These are phyloP conservation scores for Atta texana DNA, from an alignment of 1,140 invertebrate species.

Conservation along the genomic window DNA sequence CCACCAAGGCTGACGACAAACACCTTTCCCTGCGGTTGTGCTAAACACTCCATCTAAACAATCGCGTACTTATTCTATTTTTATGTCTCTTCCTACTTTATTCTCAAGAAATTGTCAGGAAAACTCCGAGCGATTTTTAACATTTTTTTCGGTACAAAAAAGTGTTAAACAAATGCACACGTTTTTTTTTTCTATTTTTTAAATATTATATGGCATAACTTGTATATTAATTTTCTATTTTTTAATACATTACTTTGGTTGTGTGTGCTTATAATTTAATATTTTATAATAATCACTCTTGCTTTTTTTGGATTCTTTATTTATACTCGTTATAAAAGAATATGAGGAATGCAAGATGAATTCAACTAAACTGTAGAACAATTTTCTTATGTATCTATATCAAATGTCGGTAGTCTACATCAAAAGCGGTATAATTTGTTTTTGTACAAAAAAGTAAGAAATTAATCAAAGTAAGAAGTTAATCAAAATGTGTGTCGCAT, in stretches of 20 bases:
- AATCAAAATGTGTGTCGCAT: conserved; percentile 19
- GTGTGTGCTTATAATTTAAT: background rate
- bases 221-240: too few species aligned
- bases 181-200: background rate
- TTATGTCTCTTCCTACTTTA: background rate
- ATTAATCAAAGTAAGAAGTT: conserved; percentile 29
- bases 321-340: background rate
- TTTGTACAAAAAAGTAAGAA: conserved; percentile 15
- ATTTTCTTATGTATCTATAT: conserved; percentile 2
- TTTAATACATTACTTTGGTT: background rate
- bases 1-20: conserved; percentile 73
- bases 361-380: background rate
- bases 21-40: conserved; percentile 71
- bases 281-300: background rate
- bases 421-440: background rate
- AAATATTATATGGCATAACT: too few species aligned
- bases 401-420: background rate
- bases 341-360: background rate
- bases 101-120: background rate
- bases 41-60: conserved; percentile 63
- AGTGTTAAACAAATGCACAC: background rate
- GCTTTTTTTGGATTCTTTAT: background rate
- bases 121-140: background rate
- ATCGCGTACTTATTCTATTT: conserved; percentile 61
- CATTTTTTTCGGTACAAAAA: background rate